Conservation (phyloP, 2,888 invertebrate species). For the Cheilosia impressa region DNA sequence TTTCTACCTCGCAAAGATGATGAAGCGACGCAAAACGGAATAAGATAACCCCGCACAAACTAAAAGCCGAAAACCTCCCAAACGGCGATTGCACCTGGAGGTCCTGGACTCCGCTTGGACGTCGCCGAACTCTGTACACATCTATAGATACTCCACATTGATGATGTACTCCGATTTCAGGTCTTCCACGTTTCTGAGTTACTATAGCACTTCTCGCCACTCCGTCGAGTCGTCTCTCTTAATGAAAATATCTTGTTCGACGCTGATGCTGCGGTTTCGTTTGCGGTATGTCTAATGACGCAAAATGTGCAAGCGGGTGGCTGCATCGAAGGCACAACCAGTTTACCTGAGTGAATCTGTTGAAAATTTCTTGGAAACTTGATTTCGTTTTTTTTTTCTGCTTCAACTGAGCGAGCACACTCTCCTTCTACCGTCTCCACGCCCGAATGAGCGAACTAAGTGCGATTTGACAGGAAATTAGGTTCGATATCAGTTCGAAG, state of each 20-base stretch:
- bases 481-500: slow-evolving; percentile 64
- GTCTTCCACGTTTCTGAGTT: slow-evolving; percentile 60
- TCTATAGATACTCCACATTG: slow-evolving; percentile 48
- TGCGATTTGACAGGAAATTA: slow-evolving; percentile 75
- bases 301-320: background rate
- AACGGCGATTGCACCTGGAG: slow-evolving; percentile 65
- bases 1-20: slow-evolving; percentile 52
- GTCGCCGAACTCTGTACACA: slow-evolving; percentile 3
- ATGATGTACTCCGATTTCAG: slow-evolving; percentile 67
- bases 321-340: slow-evolving; percentile 20
- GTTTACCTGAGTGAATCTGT: slow-evolving; percentile 67
- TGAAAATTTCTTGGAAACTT: slow-evolving; percentile 62
- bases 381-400: slow-evolving; percentile 54
- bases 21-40: slow-evolving; percentile 48
- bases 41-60: slow-evolving; percentile 32
- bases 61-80: slow-evolving; percentile 18
- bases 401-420: slow-evolving; percentile 68
- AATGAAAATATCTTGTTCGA: slow-evolving; percentile 72
- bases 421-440: slow-evolving; percentile 24
- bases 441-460: slow-evolving; percentile 70
- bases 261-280: slow-evolving; percentile 70
- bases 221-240: slow-evolving; percentile 23
- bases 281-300: slow-evolving; percentile 61
- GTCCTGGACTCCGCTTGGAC: background rate
- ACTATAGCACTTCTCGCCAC: slow-evolving; percentile 13